Evolutionary conservation across 2,113 vertebrate species (phyloP).

Genomic region (Callipepla californica): DNA sequence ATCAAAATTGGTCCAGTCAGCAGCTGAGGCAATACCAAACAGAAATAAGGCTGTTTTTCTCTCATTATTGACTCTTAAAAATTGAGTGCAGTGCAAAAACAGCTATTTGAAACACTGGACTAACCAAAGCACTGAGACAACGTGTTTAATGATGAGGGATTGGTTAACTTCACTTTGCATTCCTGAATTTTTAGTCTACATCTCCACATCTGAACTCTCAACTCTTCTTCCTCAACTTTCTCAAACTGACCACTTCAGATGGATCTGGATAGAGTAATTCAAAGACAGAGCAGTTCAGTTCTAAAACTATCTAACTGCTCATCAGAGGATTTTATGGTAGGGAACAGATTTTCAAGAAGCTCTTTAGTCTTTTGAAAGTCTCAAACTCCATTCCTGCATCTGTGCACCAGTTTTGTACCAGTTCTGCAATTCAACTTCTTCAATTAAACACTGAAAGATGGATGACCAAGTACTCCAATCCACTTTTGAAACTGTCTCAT

Average conservation of each 20-base stretch:
- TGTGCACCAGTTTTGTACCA: not conserved
- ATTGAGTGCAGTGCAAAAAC: not conserved
- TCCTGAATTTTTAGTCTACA: not conserved
- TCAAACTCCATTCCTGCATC: not conserved
- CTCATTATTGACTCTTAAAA: not conserved
- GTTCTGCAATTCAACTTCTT: not conserved
- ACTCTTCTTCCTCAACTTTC: not conserved
- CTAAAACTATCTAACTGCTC: not conserved
- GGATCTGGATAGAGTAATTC: not conserved
- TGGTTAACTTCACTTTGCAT: not conserved
- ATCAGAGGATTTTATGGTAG: not conserved
- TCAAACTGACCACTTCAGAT: not conserved
- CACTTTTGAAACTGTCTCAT: not conserved
- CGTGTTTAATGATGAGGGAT: not conserved
- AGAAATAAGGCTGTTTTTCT: not conserved
- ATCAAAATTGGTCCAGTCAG: not conserved
- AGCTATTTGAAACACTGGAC: not conserved
- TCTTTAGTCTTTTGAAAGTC: not conserved
- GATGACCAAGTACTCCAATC: not conserved
- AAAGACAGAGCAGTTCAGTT: not conserved
- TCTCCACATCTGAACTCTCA: not conserved
- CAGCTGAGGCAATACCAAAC: not conserved
- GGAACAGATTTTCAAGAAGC: not conserved
- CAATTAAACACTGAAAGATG: not conserved
- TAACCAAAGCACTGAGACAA: not conserved